These are phyloP conservation scores for Archilochus colubris DNA, from an alignment of 2,113 vertebrate genomes.

Conservation along the genomic window DNA sequence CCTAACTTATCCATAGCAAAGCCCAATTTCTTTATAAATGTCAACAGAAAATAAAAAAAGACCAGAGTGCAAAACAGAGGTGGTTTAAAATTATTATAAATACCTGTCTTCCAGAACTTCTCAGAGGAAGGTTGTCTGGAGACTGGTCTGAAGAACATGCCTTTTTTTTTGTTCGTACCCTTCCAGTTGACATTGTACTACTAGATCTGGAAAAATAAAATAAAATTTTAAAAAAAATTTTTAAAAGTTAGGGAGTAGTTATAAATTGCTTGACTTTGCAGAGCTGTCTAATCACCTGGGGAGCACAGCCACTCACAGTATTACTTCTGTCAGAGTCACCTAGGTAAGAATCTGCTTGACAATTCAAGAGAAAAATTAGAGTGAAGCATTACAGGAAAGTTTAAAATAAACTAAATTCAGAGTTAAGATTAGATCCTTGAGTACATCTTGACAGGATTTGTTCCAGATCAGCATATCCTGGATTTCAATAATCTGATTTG, in stretches of 20 bases:
- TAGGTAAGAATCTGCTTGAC: neutral
- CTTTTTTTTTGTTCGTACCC: slow-evolving; percentile 86
- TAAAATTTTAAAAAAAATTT: neutral
- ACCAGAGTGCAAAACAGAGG: neutral
- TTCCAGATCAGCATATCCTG: slow-evolving; percentile 42
- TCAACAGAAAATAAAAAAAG: neutral
- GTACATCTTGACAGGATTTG: slow-evolving; percentile 24
- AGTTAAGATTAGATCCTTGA: slow-evolving; percentile 46
- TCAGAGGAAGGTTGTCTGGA: slow-evolving; percentile 83
- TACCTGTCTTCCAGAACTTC: slow-evolving; percentile 92
- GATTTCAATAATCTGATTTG: slow-evolving; percentile 65
- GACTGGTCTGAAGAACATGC: slow-evolving; percentile 78
- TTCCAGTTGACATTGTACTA: slow-evolving; percentile 78
- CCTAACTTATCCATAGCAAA: neutral
- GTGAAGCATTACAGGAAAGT: neutral
- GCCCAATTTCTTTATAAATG: neutral
- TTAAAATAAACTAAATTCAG: neutral
- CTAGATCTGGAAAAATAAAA: slow-evolving; percentile 68
- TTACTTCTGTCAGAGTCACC: neutral
- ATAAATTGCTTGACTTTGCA: neutral
- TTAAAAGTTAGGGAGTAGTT: neutral
- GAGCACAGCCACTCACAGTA: neutral
- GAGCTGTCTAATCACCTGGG: neutral
- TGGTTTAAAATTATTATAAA: neutral
- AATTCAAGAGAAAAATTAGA: neutral